These are phyloP conservation scores for Proisotoma minuta DNA, from an alignment of 2,888 invertebrate species.

Conservation along the genomic window DNA sequence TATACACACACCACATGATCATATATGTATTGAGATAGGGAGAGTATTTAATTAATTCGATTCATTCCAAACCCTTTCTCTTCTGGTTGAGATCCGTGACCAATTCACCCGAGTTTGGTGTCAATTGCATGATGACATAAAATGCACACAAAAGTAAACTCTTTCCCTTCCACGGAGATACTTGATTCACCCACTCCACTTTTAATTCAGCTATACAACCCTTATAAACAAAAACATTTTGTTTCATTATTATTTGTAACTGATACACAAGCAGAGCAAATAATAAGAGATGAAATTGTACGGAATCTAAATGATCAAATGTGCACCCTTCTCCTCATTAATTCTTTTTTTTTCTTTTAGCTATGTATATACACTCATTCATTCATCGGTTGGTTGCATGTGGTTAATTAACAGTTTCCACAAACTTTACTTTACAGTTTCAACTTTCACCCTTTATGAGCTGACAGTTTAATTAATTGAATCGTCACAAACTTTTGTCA, in stretches of 20 bases:
- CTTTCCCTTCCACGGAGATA: neutral
- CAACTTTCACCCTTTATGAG: neutral
- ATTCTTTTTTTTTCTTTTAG: neutral
- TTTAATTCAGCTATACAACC: neutral
- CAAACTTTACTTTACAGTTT: too few relatives aligned
- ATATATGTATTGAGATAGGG: too few relatives aligned
- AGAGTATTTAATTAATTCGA: conserved; percentile 37
- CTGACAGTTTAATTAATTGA: conserved; percentile 6
- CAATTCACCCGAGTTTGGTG: conserved; percentile 21
- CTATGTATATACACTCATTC: too few relatives aligned
- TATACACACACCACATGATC: too few relatives aligned
- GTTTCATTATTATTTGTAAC: conserved; percentile 1
- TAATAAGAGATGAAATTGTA: neutral
- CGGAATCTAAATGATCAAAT: neutral
- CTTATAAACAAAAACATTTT: conserved; percentile 6
- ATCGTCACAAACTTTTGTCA: too few relatives aligned
- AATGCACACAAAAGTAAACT: too few relatives aligned
- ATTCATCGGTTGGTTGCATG: neutral
- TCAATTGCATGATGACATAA: conserved; percentile 30
- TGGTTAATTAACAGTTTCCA: neutral
- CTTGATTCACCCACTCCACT: neutral
- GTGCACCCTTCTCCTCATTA: neutral
- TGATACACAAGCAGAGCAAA: neutral
- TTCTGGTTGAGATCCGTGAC: conserved; percentile 13
- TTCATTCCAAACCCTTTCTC: conserved; percentile 15